phyloP scores from a whole-genome alignment of 2,113 vertebrate genomes.

The Turnix velox region DNA sequence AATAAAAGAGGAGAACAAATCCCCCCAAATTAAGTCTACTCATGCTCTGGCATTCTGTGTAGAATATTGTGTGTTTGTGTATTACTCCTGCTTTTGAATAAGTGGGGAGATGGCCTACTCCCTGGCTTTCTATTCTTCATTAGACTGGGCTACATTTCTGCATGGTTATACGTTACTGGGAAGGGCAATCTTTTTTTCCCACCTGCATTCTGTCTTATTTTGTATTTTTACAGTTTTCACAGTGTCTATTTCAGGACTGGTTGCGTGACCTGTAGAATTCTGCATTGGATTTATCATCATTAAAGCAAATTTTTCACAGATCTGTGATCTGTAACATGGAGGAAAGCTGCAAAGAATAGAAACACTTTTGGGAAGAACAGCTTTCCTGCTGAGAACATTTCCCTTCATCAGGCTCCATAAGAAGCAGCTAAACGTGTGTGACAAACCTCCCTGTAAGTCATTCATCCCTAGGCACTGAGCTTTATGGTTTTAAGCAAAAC shows the following conservation, averaged over 20 bases:
- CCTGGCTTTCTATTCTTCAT: background rate
- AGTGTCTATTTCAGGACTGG: background rate
- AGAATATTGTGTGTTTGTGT: background rate
- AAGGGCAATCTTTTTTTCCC: background rate
- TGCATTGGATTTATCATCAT: background rate
- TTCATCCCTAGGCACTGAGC: background rate
- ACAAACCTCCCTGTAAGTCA: background rate
- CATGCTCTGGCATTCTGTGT: background rate
- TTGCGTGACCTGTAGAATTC: background rate
- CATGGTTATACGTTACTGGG: background rate
- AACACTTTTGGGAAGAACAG: background rate
- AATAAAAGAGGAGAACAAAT: background rate
- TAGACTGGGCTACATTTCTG: background rate
- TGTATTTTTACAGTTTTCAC: background rate
- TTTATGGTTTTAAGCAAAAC: slow-evolving; percentile 22
- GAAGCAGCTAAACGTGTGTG: background rate
- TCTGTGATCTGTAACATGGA: background rate
- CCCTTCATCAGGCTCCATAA: background rate
- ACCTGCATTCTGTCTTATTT: background rate
- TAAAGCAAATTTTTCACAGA: background rate
- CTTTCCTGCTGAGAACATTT: background rate
- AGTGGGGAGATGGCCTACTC: background rate
- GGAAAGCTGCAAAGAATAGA: background rate
- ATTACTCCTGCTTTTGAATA: background rate
- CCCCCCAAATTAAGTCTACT: background rate